A percentile compares a stretch with the other conserved stretches of the same genome.
Evolutionary conservation across 2,888 invertebrate species (phyloP).

Genomic region (Periphyllus acericola): DNA sequence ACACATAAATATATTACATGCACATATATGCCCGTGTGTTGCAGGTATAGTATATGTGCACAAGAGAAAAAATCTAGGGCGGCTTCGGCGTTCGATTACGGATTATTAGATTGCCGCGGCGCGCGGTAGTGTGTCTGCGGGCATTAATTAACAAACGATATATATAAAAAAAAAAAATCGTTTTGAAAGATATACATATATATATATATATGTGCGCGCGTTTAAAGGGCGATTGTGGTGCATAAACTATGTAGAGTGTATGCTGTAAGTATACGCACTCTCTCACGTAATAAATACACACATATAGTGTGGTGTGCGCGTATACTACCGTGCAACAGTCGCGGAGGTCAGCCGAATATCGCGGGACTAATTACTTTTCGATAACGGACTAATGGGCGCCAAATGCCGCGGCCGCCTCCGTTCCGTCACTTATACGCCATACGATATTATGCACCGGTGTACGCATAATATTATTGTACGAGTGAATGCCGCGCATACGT

Average conservation of each 20-base stretch:
- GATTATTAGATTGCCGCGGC: conserved; percentile 9
- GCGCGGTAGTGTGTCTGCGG: not conserved
- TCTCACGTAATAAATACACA: not conserved
- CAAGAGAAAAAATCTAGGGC: conserved; percentile 13
- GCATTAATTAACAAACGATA: conserved; percentile 47
- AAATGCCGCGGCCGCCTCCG: conserved; percentile 20
- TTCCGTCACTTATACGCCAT: not conserved
- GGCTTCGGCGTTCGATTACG: conserved; percentile 35
- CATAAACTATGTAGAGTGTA: not conserved
- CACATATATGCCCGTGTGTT: not conserved
- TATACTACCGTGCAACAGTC: conserved; percentile 11
- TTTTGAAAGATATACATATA: conserved; percentile 1
- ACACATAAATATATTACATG: not conserved
- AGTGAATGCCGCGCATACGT: not conserved
- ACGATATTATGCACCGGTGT: not conserved
- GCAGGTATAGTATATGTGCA: not conserved
- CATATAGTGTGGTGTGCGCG: not conserved
- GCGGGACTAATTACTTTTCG: conserved; percentile 45
- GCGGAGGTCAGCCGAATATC: conserved; percentile 50
- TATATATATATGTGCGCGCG: not conserved
- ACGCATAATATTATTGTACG: too few relatives aligned
- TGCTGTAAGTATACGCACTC: not conserved
- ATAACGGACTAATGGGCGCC: conserved; percentile 57
- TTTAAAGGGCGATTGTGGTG: conserved; percentile 15
- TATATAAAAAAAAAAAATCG: conserved; percentile 5